Evolutionary conservation across 2,797 vertebrate genomes (phyloP), one percentile per base, ranked within the genome.

Genomic region (Sardinella longiceps): DNA sequence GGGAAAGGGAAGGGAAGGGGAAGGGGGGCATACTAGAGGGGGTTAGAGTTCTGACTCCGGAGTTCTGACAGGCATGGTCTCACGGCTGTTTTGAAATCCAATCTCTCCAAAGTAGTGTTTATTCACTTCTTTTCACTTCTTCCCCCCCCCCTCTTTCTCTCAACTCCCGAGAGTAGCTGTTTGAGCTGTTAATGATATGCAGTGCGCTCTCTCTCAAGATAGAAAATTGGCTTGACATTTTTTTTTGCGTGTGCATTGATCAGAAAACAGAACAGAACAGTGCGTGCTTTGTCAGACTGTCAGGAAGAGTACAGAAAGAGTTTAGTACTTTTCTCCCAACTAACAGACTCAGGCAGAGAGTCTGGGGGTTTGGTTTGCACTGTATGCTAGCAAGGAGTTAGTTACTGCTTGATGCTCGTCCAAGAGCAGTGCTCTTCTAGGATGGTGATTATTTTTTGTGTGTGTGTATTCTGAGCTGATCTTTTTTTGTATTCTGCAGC

Each of bases 141-240:
- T 70, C 9, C 9, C n/a, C n/a, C n/a, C n/a, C n/a, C n/a, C n/a
- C n/a, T n/a, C n/a, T 63, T 63, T 63, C 28, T 20, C 11, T 70
- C 15, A n/a, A n/a, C 37, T 33, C 4, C 30, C 12, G 28, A 77
- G 70, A 23, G 70, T 5, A 23, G 70, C 23, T 39, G 70, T 77
- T 77, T 37, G 37, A 77, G 37, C 70, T 77, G 70, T 37, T 77
- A 77, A 77, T 77, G 70, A 77, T 77, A 77, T 77, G 37, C 70
- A 20, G 70, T 20, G 15, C 18, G 70, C 43, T 77, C 6, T 4
- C 6, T 4, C 15, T 77, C 15, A 43, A 77, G 37, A 77, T 37
- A 39, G 70, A 39, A 43, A 39, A 39, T 77, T 77, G 70, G 33
- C 70, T 77, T 20, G 33, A 77, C 70, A 77, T 43, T 39, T 43